Conservation (phyloP, 92 coral and sea anemone species). For the Porites rus region DNA sequence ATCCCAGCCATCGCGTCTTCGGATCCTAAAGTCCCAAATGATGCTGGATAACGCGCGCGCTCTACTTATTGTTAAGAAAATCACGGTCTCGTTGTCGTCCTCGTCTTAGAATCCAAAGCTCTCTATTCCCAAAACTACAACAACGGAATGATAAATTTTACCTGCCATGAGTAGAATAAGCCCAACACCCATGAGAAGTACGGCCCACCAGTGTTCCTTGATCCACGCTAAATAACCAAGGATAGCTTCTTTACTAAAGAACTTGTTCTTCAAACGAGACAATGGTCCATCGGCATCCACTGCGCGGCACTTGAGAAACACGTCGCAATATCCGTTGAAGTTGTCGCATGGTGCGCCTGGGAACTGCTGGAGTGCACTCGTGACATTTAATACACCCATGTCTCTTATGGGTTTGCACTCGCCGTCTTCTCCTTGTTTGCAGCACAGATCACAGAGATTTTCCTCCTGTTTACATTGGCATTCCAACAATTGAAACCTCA, state of each 20-base stretch:
- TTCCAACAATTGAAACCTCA: constrained; percentile 54
- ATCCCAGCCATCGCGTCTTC: no score
- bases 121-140: no score
- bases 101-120: no score
- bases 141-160: constrained; percentile 25
- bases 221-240: constrained; percentile 89
- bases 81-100: no score
- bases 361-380: constrained; percentile 51
- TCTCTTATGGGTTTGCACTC: constrained; percentile 69
- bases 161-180: constrained; percentile 94
- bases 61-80: no score
- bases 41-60: no score
- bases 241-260: constrained; percentile 93
- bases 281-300: constrained; percentile 99
- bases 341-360: constrained; percentile 96
- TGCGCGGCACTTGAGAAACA: constrained; percentile 88
- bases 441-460: constrained; percentile 82
- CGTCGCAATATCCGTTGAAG: constrained; percentile 97
- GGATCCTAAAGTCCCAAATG: no score
- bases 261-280: constrained; percentile 87
- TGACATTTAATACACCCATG: not conserved
- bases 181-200: constrained; percentile 93
- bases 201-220: constrained; percentile 97
- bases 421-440: constrained; percentile 40
- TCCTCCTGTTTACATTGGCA: constrained; percentile 83